Evolutionary conservation across 2,113 vertebrate genomes (phyloP), one percentile per base, ranked within the genome.

Genomic region (Xerus inauris): DNA sequence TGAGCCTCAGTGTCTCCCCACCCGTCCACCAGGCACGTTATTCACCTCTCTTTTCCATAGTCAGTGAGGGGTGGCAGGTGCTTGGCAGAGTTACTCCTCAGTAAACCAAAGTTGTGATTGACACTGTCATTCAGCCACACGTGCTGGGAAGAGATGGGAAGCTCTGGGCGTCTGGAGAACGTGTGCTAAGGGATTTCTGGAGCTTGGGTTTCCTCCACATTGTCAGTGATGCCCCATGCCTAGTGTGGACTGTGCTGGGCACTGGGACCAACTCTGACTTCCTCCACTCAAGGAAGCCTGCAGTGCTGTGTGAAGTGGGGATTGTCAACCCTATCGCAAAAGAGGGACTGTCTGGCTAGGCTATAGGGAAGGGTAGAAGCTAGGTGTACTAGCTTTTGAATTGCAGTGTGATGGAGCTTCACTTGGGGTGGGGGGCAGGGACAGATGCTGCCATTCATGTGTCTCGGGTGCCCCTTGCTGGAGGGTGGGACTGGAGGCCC

Each of bases 151-250:
- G 51, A 57, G n/a, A 67, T 32, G 54, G 69, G 57, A 8, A 11
- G 10, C 11, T 0, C 32, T 0, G 28, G 38, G 35, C 16, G 26
- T 17, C 0, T 0, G 26, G 85, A 67, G 24, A 26, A 11, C 1
- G 35, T 9, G 40, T 40, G 42, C 5, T 54, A 32, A 35, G 19
- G 51, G 73, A 42, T 28, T 87, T 54, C 45, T 5, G 26, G 51
- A 20, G 5, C 0, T 0, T n/a, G 24, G 26, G 65, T 32, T 14
- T 81, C 57, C 35, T 49, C 0, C 1, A 12, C 5, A 4, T n/a
- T 32, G 13, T 72, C 64, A 71, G 14, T n/a, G 54, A 11, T 26
- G 38, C 6, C 20, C 47, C n/a, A 1, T 8, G n/a, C 38, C 17
- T 19, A 47, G 35, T 32, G 83, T 45, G 1, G 30, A 42, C 62